A percentile compares a stretch with the other conserved stretches of the same genome.
Conservation (phyloP, 1,140 invertebrate genomes). For the Halesus radiatus region DNA sequence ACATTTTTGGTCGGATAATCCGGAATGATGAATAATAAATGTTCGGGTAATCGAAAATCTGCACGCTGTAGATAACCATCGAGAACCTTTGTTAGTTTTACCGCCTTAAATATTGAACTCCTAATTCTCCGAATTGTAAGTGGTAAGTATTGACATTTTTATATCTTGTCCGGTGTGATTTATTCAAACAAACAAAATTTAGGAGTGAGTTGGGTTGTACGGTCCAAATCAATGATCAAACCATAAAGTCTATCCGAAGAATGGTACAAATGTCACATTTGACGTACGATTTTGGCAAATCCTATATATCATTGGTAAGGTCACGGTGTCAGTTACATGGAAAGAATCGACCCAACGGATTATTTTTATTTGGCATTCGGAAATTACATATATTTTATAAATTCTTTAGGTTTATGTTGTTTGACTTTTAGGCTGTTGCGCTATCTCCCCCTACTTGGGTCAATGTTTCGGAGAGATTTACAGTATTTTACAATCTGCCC, state of each 20-base stretch:
- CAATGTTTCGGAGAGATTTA: too few species aligned
- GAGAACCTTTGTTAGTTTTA: background rate
- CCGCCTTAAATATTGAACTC: background rate
- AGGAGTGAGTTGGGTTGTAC: background rate
- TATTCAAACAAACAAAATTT: slow-evolving; percentile 28
- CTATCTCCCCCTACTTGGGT: too few species aligned
- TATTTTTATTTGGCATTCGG: slow-evolving; percentile 2
- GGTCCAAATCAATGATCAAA: too few species aligned
- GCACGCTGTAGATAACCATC: too few species aligned
- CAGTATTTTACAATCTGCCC: too few species aligned
- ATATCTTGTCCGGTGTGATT: slow-evolving; percentile 13
- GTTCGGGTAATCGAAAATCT: too few species aligned
- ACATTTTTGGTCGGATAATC: too few species aligned
- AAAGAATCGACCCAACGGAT: background rate
- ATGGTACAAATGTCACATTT: slow-evolving; percentile 28
- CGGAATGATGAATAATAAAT: too few species aligned
- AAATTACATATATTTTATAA: background rate
- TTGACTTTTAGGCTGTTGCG: too few species aligned
- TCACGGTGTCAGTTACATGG: background rate
- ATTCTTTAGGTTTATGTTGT: too few species aligned
- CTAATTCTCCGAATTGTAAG: slow-evolving; percentile 3
- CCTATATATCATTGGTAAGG: slow-evolving; percentile 20
- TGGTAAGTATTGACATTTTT: background rate
- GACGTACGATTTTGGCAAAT: slow-evolving; percentile 30
- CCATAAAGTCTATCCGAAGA: slow-evolving; percentile 8